phyloP scores from a whole-genome alignment of 1,140 invertebrate genomes.

The Drosophila kikkawai region DNA sequence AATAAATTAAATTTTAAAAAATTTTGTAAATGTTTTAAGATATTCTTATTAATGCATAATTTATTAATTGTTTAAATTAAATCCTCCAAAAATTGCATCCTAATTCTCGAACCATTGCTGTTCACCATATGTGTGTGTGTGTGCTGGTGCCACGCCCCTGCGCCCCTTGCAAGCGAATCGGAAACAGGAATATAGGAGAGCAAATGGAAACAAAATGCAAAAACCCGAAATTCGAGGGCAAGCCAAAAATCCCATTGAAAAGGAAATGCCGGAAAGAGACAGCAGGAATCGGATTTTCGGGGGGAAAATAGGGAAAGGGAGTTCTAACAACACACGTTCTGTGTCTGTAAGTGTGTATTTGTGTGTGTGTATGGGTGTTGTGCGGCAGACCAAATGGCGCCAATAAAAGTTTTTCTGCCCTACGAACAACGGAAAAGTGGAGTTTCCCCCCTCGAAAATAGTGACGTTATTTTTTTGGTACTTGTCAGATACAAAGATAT shows the following conservation, averaged over 20 bases:
- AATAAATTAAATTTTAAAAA: not conserved
- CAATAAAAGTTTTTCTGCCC: constrained; percentile 72
- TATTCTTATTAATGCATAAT: not conserved
- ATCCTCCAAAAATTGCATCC: not conserved
- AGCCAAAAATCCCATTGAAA: constrained; percentile 50
- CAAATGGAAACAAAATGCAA: constrained; percentile 39
- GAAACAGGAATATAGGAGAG: constrained; percentile 33
- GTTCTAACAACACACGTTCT: constrained; percentile 21
- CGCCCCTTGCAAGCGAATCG: constrained; percentile 10
- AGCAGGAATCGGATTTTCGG: constrained; percentile 6
- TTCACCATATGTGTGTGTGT: constrained; percentile 9
- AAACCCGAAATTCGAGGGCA: constrained; percentile 35
- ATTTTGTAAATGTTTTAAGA: not conserved
- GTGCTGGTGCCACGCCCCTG: constrained; percentile 32
- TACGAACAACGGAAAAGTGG: constrained; percentile 12
- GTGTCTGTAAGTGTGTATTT: not conserved
- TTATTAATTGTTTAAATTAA: not conserved
- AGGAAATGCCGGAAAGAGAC: constrained; percentile 23
- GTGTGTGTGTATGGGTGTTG: constrained; percentile 19
- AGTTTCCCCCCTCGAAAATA: constrained; percentile 9
- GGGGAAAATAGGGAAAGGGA: constrained; percentile 2
- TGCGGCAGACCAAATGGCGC: constrained; percentile 75
- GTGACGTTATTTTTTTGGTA: constrained; percentile 33
- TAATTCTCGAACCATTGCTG: not conserved
- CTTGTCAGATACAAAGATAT: constrained; percentile 9